These are phyloP conservation scores for Terrapene triunguis DNA, from an alignment of 2,113 vertebrate genomes.

Conservation along the genomic window DNA sequence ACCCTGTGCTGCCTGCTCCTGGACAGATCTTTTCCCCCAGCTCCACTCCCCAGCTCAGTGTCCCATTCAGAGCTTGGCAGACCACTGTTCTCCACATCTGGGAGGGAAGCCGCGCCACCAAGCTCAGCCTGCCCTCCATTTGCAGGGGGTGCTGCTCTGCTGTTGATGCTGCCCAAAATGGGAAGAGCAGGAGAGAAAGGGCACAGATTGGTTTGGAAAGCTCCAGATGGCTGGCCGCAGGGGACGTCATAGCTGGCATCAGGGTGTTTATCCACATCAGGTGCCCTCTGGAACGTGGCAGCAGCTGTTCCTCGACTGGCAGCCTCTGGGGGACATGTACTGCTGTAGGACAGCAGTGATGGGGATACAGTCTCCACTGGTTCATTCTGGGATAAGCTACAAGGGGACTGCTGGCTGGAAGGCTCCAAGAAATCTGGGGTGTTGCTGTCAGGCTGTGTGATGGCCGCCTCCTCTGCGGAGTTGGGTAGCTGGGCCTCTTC, in stretches of 20 bases:
- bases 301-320: background rate
- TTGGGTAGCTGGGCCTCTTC: background rate
- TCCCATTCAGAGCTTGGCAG: accelerated
- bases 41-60: background rate
- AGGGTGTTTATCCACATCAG: accelerated
- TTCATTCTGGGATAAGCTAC: accelerated
- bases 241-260: accelerated
- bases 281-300: accelerated
- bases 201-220: accelerated
- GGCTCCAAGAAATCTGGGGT: background rate
- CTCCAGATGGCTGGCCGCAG: accelerated
- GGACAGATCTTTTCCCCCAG: background rate
- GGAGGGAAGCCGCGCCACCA: background rate
- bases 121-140: background rate
- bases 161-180: background rate
- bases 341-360: background rate
- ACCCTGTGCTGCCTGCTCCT: background rate
- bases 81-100: accelerated
- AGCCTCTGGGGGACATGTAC: accelerated
- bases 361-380: background rate
- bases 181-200: background rate
- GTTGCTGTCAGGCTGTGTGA: slow-evolving; percentile 50
- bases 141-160: accelerated
- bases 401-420: background rate
- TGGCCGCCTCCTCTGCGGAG: background rate